Conservation (phyloP, 1,140 invertebrate genomes). For the Drosophila yakuba region DNA sequence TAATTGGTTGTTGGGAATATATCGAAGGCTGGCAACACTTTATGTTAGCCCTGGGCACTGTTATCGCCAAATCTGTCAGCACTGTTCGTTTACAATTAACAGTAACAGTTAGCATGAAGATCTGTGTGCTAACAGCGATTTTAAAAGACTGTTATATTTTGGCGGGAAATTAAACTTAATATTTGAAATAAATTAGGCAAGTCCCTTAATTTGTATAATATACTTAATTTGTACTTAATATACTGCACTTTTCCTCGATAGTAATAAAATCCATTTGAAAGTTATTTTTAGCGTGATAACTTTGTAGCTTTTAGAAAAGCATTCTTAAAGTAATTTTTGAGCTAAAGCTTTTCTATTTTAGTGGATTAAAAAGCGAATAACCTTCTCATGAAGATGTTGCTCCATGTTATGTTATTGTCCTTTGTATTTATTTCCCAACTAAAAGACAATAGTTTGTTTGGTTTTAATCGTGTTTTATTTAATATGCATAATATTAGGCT, state of each 20-base stretch:
- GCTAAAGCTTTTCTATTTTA: no score
- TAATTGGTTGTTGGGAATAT: not conserved
- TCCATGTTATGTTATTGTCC: not conserved
- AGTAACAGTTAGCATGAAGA: not conserved
- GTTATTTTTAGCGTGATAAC: no score
- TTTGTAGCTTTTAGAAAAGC: no score
- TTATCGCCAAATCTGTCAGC: not conserved
- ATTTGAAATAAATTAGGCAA: no score
- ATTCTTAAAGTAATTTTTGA: no score
- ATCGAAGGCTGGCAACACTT: not conserved
- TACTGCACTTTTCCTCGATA: no score
- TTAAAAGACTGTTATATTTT: not conserved
- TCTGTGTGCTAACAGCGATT: no score
- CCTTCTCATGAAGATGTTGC: no score
- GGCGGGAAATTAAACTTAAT: not conserved
- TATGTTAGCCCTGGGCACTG: not conserved
- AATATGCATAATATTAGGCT: conserved; percentile 65
- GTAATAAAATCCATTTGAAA: no score
- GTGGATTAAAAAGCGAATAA: no score
- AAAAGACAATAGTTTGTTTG: conserved; percentile 4
- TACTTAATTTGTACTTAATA: no score
- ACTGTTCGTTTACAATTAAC: not conserved
- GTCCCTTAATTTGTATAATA: no score
- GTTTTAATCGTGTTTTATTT: conserved; percentile 60
- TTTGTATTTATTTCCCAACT: not conserved